These are phyloP conservation scores for Rhopalosiphum padi DNA, from an alignment of 1,140 invertebrate species.

Conservation along the genomic window DNA sequence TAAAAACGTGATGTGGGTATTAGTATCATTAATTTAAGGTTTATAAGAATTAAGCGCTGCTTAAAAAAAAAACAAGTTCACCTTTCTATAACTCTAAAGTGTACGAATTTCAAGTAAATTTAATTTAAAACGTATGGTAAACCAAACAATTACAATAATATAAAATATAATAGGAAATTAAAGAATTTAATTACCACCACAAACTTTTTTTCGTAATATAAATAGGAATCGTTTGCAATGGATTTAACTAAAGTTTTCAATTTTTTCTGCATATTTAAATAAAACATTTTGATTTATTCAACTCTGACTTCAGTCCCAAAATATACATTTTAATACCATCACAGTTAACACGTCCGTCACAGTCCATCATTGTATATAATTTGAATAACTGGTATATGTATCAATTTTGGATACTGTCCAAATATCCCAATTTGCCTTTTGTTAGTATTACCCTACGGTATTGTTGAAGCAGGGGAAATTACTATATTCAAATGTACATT, in stretches of 20 bases:
- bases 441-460: slow-evolving; percentile 17
- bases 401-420: slow-evolving; percentile 45
- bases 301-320: neutral
- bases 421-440: neutral
- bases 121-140: neutral
- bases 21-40: neutral
- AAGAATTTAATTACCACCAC: neutral
- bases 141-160: neutral
- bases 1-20: neutral
- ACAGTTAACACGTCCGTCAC: neutral
- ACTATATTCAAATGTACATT: slow-evolving; percentile 21
- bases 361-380: slow-evolving; percentile 26
- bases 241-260: neutral
- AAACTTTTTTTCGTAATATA: neutral
- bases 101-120: neutral
- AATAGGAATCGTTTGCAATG: neutral
- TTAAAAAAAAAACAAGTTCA: neutral
- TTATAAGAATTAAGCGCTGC: neutral
- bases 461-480: slow-evolving; percentile 19
- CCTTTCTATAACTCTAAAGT: neutral
- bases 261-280: neutral
- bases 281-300: neutral
- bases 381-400: slow-evolving; percentile 15
- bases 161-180: neutral
- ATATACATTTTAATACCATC: neutral